Evolutionary conservation across 2,113 vertebrate genomes (phyloP).

Genomic region (Aythya baeri): DNA sequence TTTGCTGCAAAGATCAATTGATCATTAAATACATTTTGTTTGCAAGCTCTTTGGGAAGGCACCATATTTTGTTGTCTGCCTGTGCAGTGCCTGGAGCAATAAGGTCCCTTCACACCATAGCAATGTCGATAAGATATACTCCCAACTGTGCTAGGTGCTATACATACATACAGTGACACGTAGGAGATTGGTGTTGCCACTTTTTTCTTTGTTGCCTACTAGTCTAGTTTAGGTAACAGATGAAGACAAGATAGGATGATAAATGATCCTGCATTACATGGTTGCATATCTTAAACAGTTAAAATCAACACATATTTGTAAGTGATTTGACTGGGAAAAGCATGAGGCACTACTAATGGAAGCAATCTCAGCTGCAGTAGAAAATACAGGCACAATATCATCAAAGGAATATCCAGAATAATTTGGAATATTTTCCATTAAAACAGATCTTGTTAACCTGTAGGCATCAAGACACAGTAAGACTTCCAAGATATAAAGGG

Average conservation of each 20-base stretch:
- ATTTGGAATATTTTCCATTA: neutral
- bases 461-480: neutral
- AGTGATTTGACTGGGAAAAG: neutral
- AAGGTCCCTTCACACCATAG: constrained; percentile 54
- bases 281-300: neutral
- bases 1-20: neutral
- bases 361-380: neutral
- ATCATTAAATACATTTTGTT: constrained; percentile 15
- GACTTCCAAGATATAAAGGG: neutral
- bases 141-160: constrained; percentile 46
- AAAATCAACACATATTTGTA: neutral
- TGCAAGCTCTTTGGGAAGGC: constrained; percentile 9
- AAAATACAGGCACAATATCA: neutral
- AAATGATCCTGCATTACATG: neutral
- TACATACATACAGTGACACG: constrained; percentile 13
- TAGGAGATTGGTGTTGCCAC: neutral
- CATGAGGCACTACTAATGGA: neutral
- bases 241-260: constrained; percentile 2
- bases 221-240: constrained; percentile 30
- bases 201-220: constrained; percentile 26
- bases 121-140: constrained; percentile 33
- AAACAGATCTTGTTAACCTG: neutral
- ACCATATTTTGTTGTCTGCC: constrained; percentile 40
- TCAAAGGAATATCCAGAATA: neutral
- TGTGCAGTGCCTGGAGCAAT: constrained; percentile 34